Percentiles rank a stretch among this genome's conserved stretches.
Conservation (phyloP, 2,888 invertebrate genomes). For the Pachliopta kotzebuea region DNA sequence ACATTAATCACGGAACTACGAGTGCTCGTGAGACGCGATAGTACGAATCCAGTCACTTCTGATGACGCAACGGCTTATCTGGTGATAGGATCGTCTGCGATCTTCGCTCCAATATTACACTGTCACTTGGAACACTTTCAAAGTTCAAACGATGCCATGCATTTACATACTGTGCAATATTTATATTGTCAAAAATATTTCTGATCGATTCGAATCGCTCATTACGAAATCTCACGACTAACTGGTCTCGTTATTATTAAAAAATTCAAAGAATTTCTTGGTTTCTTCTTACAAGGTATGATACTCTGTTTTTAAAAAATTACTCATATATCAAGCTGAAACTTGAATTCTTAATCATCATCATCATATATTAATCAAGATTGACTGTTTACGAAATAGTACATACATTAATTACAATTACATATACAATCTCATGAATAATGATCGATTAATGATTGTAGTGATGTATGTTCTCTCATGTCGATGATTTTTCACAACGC, state of each 20-base stretch:
- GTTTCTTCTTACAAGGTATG: too few relatives aligned
- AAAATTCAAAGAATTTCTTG: background rate
- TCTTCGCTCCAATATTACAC: constrained; percentile 13
- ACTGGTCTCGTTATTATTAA: background rate
- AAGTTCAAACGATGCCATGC: background rate
- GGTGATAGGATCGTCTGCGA: constrained; percentile 37
- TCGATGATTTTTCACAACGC: too few relatives aligned
- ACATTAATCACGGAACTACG: constrained; percentile 16
- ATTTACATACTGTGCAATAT: constrained; percentile 1
- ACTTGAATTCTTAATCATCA: too few relatives aligned
- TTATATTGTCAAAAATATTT: background rate
- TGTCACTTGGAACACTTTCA: constrained; percentile 12
- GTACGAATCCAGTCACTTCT: constrained; percentile 30
- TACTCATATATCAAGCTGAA: too few relatives aligned
- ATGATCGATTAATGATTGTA: too few relatives aligned
- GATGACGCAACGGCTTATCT: constrained; percentile 33
- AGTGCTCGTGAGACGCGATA: constrained; percentile 14
- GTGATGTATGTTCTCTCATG: too few relatives aligned
- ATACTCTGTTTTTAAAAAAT: too few relatives aligned
- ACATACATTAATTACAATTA: too few relatives aligned
- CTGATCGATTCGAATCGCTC: background rate
- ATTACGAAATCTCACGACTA: background rate
- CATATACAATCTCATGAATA: too few relatives aligned
- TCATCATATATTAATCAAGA: too few relatives aligned
- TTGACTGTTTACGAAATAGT: too few relatives aligned